Percentiles rank a stretch among this genome's conserved stretches.
These are phyloP conservation scores for Myotis brandtii DNA, from an alignment of 2,113 vertebrate genomes.

Conservation along the genomic window DNA sequence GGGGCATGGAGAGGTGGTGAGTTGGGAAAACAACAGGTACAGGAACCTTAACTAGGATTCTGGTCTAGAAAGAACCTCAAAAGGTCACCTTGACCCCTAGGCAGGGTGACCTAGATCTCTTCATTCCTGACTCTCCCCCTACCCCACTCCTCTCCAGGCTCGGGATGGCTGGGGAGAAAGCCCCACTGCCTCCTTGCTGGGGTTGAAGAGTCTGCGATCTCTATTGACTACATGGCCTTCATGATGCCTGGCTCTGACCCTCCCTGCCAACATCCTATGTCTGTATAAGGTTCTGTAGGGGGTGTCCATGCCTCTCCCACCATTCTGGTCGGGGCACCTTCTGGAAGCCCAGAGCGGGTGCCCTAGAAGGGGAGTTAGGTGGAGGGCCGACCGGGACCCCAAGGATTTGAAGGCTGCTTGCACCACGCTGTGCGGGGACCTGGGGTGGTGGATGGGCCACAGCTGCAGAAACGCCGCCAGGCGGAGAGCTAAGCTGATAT, in stretches of 20 bases:
- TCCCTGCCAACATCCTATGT: neutral
- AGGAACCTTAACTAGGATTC: neutral
- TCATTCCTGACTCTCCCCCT: neutral
- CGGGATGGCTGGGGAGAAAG: neutral
- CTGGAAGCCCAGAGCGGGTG: neutral
- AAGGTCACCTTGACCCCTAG: constrained; percentile 1
- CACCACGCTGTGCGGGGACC: neutral
- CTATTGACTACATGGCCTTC: neutral
- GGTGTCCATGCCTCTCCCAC: neutral
- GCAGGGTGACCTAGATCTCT: neutral
- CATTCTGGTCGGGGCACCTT: neutral
- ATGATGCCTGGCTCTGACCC: neutral
- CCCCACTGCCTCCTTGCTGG: neutral
- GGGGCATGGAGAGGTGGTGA: neutral
- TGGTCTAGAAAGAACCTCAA: neutral
- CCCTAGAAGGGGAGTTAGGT: neutral
- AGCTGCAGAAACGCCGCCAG: neutral
- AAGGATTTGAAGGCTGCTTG: neutral
- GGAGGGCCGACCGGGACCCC: neutral
- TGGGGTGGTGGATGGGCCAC: neutral
- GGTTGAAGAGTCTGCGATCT: neutral
- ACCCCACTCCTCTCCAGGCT: neutral
- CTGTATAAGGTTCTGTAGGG: neutral
- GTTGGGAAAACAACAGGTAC: neutral
- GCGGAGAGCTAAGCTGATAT: neutral